Percentiles rank a stretch among this genome's conserved stretches.
Evolutionary conservation across 2,113 vertebrate genomes (phyloP).

Genomic region (Bos indicus): DNA sequence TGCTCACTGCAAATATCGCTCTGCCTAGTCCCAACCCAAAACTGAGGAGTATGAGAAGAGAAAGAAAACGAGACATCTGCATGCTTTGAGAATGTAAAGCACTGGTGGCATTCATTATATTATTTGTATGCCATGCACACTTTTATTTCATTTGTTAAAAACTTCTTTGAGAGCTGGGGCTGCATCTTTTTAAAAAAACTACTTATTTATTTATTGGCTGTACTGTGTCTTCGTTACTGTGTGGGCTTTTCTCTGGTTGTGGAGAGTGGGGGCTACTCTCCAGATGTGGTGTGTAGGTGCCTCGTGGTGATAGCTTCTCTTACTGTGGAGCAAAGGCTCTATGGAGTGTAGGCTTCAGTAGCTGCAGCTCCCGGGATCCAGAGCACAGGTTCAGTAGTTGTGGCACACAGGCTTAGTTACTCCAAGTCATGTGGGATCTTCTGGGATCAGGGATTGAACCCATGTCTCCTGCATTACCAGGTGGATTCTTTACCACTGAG

Average conservation of each 20-base stretch:
- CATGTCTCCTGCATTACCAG: background rate
- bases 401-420: background rate
- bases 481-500: background rate
- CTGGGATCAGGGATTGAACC: background rate
- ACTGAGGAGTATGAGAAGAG: background rate
- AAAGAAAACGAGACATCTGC: background rate
- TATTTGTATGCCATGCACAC: background rate
- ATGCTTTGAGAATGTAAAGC: background rate
- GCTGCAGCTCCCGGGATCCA: background rate
- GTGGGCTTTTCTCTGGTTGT: background rate
- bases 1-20: background rate
- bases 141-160: slow-evolving; percentile 42
- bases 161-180: background rate
- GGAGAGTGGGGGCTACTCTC: background rate
- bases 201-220: background rate
- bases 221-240: background rate
- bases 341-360: background rate
- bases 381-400: background rate
- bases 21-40: background rate
- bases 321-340: background rate
- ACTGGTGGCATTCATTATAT: background rate
- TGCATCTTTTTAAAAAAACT: background rate
- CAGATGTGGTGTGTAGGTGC: rapidly evolving
- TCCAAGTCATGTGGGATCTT: background rate
- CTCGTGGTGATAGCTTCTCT: background rate